phyloP scores from a whole-genome alignment of 2,888 invertebrate genomes.

The Tachina fera region DNA sequence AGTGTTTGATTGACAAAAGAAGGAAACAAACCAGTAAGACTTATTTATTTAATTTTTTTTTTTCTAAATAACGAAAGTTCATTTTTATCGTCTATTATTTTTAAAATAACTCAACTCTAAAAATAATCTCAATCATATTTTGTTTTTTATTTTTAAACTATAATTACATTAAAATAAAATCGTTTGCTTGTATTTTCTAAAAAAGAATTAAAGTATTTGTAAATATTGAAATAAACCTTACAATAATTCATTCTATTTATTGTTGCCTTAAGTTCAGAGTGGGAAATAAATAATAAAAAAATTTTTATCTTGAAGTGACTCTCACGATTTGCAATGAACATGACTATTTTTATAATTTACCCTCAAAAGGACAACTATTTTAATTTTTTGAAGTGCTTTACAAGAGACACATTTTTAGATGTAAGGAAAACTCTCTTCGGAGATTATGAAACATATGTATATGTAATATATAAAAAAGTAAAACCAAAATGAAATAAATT shows the following conservation, averaged over 20 bases:
- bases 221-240: not conserved
- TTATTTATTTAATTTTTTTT: not conserved
- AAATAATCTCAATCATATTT: conserved; percentile 33
- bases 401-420: too few species aligned
- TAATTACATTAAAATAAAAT: not conserved
- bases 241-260: conserved; percentile 4
- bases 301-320: not conserved
- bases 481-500: too few species aligned
- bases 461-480: too few species aligned
- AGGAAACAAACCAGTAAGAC: conserved; percentile 5
- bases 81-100: not conserved
- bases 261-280: not conserved
- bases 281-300: not conserved
- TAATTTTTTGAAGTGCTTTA: not conserved
- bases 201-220: conserved; percentile 5
- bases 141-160: not conserved
- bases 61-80: not conserved
- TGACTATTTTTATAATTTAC: not conserved
- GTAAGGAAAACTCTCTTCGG: too few species aligned
- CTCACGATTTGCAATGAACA: not conserved
- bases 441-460: too few species aligned
- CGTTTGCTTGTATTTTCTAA: not conserved
- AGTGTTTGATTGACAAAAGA: not conserved
- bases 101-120: conserved; percentile 24
- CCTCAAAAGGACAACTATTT: not conserved